Conservation (phyloP, 2,888 invertebrate genomes). For the Dyspetes luteomarginatus region DNA sequence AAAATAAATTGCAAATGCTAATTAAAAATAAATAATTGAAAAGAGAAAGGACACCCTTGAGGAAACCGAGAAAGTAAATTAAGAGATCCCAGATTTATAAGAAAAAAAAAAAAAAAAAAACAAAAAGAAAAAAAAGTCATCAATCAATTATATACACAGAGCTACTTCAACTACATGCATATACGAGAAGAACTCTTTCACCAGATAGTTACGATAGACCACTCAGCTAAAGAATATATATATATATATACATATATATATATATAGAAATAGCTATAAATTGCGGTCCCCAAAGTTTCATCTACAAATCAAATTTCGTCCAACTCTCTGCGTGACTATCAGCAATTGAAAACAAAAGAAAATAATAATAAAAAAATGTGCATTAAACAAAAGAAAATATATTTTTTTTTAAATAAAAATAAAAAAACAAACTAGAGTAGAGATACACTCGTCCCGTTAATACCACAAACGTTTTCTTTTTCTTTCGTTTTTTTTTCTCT, state of each 20-base stretch:
- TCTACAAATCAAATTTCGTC: constrained; percentile 54
- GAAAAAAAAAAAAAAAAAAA: constrained; percentile 27
- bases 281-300: constrained; percentile 59
- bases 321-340: constrained; percentile 60
- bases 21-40: constrained; percentile 6
- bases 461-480: constrained; percentile 19
- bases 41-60: constrained; percentile 9
- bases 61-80: constrained; percentile 37
- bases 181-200: constrained; percentile 64
- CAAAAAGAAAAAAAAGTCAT: constrained; percentile 28
- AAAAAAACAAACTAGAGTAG: constrained; percentile 50
- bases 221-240: constrained; percentile 38
- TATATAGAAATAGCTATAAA: constrained; percentile 30
- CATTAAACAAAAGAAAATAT: constrained; percentile 42
- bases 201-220: constrained; percentile 58
- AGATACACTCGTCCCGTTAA: constrained; percentile 56
- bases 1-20: constrained; percentile 11
- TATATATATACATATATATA: not conserved
- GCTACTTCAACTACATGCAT: constrained; percentile 65
- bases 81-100: constrained; percentile 49
- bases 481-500: constrained; percentile 15
- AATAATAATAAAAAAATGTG: constrained; percentile 49
- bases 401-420: too few species aligned
- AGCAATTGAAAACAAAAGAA: constrained; percentile 42
- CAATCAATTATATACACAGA: constrained; percentile 59